phyloP scores from a whole-genome alignment of 2,797 vertebrate genomes.

The Falco naumanni region DNA sequence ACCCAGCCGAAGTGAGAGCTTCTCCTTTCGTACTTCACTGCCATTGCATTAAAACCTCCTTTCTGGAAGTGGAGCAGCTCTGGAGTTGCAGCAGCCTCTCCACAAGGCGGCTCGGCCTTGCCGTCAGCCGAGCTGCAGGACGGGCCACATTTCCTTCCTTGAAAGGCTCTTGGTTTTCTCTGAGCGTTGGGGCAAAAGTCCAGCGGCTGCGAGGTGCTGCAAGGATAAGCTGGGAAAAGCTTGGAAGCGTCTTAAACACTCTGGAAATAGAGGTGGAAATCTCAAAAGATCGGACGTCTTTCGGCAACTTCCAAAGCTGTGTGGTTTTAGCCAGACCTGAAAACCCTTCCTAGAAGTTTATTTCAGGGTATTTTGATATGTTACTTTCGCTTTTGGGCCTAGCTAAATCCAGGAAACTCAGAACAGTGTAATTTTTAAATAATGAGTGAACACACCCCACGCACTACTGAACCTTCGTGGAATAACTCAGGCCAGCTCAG shows the following conservation, averaged over 20 bases:
- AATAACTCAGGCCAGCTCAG: conserved; percentile 11
- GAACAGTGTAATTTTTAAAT: conserved; percentile 35
- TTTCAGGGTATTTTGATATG: conserved; percentile 26
- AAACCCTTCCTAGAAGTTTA: conserved; percentile 45
- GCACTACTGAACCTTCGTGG: background rate
- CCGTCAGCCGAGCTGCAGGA: background rate
- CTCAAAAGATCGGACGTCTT: conserved; percentile 31
- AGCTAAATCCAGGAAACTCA: conserved; percentile 50
- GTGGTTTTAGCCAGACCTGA: conserved; percentile 45
- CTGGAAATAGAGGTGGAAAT: conserved; percentile 63
- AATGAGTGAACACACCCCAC: background rate
- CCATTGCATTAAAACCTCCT: background rate
- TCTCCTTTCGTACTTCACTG: fast-evolving
- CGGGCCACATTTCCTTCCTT: background rate
- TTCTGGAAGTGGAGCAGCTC: background rate
- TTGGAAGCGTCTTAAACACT: background rate
- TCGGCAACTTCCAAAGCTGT: conserved; percentile 30
- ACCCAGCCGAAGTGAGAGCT: background rate
- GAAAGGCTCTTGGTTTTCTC: conserved; percentile 16
- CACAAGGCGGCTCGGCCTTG: background rate
- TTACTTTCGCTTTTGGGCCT: conserved; percentile 56
- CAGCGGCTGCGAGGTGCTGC: background rate
- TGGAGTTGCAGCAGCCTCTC: background rate
- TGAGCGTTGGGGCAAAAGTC: background rate
- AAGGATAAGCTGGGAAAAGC: conserved; percentile 2